Evolutionary conservation across 2,113 vertebrate genomes (phyloP).

Genomic region (Galemys pyrenaicus): DNA sequence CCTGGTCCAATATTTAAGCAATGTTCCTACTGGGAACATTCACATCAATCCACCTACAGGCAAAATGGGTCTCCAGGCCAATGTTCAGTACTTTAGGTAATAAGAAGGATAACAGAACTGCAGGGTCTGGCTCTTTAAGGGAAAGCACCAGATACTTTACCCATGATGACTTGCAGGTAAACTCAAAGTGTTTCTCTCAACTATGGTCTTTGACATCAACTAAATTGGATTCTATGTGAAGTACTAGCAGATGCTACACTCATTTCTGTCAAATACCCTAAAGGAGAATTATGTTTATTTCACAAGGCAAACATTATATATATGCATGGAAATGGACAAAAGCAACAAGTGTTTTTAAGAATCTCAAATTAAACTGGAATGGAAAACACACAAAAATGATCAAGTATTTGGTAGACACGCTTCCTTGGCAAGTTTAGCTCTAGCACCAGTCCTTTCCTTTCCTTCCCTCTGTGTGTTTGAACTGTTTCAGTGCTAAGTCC

Average conservation of each 20-base stretch:
- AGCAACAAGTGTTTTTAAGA: neutral
- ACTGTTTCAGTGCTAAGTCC: neutral
- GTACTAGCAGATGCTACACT: neutral
- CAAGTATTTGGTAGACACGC: neutral
- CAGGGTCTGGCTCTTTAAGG: neutral
- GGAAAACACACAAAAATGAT: neutral
- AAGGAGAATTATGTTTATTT: constrained; percentile 28
- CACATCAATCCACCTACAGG: neutral
- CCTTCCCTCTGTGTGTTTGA: neutral
- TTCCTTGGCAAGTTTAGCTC: neutral
- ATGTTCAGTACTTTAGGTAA: neutral
- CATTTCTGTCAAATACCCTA: neutral
- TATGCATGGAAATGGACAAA: neutral
- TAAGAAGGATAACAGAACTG: neutral
- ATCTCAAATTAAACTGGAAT: neutral
- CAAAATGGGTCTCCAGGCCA: neutral
- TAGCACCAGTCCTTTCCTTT: neutral
- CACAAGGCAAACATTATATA: neutral
- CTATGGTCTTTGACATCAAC: neutral
- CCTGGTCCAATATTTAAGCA: neutral
- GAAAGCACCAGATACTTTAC: neutral
- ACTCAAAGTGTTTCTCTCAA: neutral
- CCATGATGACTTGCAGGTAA: neutral
- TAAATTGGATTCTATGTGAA: neutral
- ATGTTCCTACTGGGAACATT: neutral